Evolutionary conservation across 2,113 vertebrate genomes (phyloP), one percentile per base, ranked within the genome.

Genomic region (Actenoides lindsayi): DNA sequence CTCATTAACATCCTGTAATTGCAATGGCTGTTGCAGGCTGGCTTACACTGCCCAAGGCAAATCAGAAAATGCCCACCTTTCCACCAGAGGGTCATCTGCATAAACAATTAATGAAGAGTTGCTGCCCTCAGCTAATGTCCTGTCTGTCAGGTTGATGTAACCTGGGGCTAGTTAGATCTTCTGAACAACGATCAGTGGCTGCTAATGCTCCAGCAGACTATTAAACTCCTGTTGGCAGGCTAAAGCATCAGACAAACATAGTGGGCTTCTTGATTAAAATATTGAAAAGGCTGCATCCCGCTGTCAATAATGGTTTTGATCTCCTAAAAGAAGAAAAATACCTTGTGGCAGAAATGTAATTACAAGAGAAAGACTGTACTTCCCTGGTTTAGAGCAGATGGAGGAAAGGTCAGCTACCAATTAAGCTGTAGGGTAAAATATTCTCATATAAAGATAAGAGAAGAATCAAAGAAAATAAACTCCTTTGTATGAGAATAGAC

Each of bases 281-380:
- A 94, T 62, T 83, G 94, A 92, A 94, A 96, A 94, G 51, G 69
- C 91, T 84, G 80, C 50, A 90, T 96, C 95, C 94, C 92, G 79
- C 95, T 97, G 95, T 96, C 95, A 96, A 80, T 95, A 97, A 88
- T 30, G 46, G 83, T 96, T 96, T 96, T 96, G 96, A 95, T 96
- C 83, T 91, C 91, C 71, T 94, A 88, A 79, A 95, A 94, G 86
- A 96, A 90, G 74, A 96, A 94, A 95, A 93, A 95, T 76, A 94
- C 44, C 94, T 93, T 85, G 94, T 96, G 95, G 93, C 95, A 97
- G 93, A 96, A 93, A 96, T 95, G 93, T 96, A 97, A 97, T 97
- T 97, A 96, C 86, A 92, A 86, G 62, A 86, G 80, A 95, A 94
- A 83, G 83, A 56, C 82, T 83, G 67, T 78, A 85, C 70, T 95